phyloP scores from a whole-genome alignment of 1,140 invertebrate species.

The Orius insidiosus region DNA sequence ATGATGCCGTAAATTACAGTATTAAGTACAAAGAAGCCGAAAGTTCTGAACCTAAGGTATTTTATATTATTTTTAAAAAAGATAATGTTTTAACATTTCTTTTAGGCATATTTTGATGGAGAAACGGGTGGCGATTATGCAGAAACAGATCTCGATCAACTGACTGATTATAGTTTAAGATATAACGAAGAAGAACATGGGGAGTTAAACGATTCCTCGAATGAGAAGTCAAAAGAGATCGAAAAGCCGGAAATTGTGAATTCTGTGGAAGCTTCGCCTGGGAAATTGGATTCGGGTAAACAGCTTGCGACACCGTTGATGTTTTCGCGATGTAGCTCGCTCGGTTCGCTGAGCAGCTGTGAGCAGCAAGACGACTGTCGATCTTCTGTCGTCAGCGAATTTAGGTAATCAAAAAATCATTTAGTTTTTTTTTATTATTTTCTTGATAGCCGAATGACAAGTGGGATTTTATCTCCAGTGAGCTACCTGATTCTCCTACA shows the following conservation, averaged over 20 bases:
- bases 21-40: constrained; percentile 25
- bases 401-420: too few species aligned
- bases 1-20: constrained; percentile 26
- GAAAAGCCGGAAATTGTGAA: constrained; percentile 10
- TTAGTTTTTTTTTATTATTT: too few species aligned
- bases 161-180: constrained; percentile 71
- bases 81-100: too few species aligned
- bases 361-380: constrained; percentile 59
- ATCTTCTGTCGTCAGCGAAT: constrained; percentile 79
- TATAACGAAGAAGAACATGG: constrained; percentile 58
- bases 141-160: constrained; percentile 66
- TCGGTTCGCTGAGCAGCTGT: constrained; percentile 76
- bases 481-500: constrained; percentile 84
- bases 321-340: constrained; percentile 82
- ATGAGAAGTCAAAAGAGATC: constrained; percentile 15
- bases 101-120: constrained; percentile 3
- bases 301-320: constrained; percentile 73
- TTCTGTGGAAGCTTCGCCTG: constrained; percentile 13
- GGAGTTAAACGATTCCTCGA: constrained; percentile 21
- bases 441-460: constrained; percentile 80
- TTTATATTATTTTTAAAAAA: constrained; percentile 3
- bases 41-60: constrained; percentile 13
- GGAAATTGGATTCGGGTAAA: constrained; percentile 11
- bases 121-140: constrained; percentile 15
- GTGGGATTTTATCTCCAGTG: constrained; percentile 83